phyloP scores from a whole-genome alignment of 2,797 vertebrate genomes.

The Mycteria americana region DNA sequence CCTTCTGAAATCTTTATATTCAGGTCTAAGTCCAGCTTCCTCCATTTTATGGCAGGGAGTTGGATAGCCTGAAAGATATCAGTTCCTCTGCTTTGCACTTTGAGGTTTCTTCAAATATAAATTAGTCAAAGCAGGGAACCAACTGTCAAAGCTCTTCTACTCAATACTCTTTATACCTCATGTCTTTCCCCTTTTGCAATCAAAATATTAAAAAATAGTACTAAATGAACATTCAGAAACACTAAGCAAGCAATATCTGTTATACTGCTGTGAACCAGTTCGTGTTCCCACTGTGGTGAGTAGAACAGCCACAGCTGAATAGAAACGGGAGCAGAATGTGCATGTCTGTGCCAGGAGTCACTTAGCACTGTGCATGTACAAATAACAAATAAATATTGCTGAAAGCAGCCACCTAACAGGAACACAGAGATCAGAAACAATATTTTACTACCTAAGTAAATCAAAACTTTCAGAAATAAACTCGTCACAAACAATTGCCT shows the following conservation, averaged over 20 bases:
- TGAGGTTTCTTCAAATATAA: neutral
- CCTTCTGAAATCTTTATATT: neutral
- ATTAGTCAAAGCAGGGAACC: neutral
- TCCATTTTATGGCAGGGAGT: neutral
- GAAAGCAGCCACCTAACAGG: neutral
- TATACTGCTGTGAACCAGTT: neutral
- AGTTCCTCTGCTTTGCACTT: neutral
- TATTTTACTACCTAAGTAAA: neutral
- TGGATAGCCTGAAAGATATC: neutral
- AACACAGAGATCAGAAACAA: neutral
- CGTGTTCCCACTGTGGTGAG: neutral
- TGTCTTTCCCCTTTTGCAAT: neutral
- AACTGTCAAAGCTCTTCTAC: neutral
- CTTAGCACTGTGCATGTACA: neutral
- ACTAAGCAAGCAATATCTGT: neutral
- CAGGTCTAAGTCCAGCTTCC: neutral
- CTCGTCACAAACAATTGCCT: neutral
- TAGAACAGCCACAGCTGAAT: neutral
- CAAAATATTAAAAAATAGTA: neutral
- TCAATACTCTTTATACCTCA: neutral
- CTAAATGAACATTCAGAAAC: neutral
- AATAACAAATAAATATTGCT: neutral
- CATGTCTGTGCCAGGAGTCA: neutral
- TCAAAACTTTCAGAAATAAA: neutral
- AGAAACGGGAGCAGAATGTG: neutral